Base-by-base conservation (phyloP, 2,888 invertebrate species). In the Incurvaria masculella region DNA sequence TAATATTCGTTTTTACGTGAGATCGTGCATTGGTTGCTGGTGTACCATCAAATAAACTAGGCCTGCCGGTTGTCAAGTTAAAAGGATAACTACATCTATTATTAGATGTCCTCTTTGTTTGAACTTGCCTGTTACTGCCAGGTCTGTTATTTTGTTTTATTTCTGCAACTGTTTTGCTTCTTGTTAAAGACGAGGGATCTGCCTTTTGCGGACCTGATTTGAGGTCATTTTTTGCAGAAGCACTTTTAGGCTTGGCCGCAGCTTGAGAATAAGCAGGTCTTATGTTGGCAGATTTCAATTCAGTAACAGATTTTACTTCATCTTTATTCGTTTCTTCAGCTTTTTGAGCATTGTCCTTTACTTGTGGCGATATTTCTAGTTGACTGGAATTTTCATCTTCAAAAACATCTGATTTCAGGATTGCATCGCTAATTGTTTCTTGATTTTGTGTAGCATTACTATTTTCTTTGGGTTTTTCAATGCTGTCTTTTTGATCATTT, bases 71-170 rank as follows among this genome's bases (percentile, higher is more conserved):
- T 1, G 79, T 79, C 16, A 79, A 61, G 52, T 79, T 79, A 51
- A 79, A 79, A 2, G 79, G 79, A 53, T 79, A 79, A 53, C 79
- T 79, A 55, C 79, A 76, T 60, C 72, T 79, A 53, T 57, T 74
- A 6, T 69, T 63, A 56, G 61, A 67, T 51, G 62, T 72, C 50
- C 66, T 65, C 59, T 70, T 75, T 19, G 66, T 49, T 14, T 21
- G 62, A 39, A 65, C 68, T 44, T 60, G 58, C 50, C 60, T 57
- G 44, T 61, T 61, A 4, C 64, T 54, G 59, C 67, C 67, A 17
- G 66, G 58, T 39, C 55, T 58, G 6, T 61, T 49, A 47, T 51
- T 62, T 2, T 72, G 64, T 43, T 69, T 64, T 41, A 79, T 71
- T 62, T 79, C 79, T 1, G 74, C 69, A 10, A 74, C 73, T 40